Base-by-base conservation (phyloP, 2,888 invertebrate species). In the Eupithecia subfuscata region DNA sequence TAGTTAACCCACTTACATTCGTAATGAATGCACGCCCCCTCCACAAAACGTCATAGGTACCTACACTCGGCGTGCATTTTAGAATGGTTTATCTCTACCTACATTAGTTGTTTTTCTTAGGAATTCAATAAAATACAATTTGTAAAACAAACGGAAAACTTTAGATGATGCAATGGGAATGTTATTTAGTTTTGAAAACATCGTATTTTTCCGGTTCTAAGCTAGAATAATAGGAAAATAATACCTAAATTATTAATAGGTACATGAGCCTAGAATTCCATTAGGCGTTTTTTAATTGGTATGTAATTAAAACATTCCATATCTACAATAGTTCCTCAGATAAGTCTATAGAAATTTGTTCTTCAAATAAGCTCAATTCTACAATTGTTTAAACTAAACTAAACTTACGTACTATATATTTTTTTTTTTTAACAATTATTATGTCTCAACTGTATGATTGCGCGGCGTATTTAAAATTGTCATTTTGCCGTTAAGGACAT, bases 121-220 rank as follows among this genome's bases (percentile, higher is more conserved):
- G 37, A 67, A 22, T 34, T 18, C 43, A 67, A 40, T 67, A 40
- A 63, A 67, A 67, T 67, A 43, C 67, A 67, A 22, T 67, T 67
- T 67, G 67, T 43, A 67, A 67, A 22, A 67, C 22, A 16, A 43
- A 67, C 43, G 67, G 67, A 67, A 67, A 67, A 67, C 43, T 43
- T 40, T 12, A 7, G 43, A 40, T 67, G 67, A 67, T 22, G 67
- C 25, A 67, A 67, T 67, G n/a, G 40, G n/a, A 4, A 43, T 67
- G 12, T 40, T 40, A 22, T 70, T 72, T 76, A 74, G 76, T 79
- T 78, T 74, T 63, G 76, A 75, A 78, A 78, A 80, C 75, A 78
- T 68, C 52, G 60, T 71, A 64, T 77, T 79, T 64, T 78, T 78
- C 79, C 79, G 76, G 73, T 74, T 71, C 40, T 52, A 30, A 18